These are phyloP conservation scores for Patella caerulea DNA, from an alignment of 2,888 invertebrate species.

Conservation along the genomic window DNA sequence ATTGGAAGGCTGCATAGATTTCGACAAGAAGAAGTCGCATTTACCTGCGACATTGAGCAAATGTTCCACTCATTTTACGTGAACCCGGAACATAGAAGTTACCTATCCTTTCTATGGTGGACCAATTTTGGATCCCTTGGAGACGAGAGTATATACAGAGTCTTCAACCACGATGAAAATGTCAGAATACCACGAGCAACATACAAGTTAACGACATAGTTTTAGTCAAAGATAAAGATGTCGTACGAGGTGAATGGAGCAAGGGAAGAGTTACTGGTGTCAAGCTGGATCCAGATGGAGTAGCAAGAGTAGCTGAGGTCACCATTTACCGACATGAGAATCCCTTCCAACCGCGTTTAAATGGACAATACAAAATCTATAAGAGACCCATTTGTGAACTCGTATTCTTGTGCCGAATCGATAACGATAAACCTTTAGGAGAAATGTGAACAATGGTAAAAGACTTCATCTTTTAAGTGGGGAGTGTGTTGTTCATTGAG, in stretches of 20 bases:
- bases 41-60: conserved; percentile 25
- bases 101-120: conserved; percentile 26
- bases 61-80: conserved; percentile 19
- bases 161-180: neutral
- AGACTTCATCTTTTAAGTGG: conserved; percentile 3
- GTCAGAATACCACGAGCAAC: neutral
- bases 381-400: neutral
- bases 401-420: neutral
- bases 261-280: neutral
- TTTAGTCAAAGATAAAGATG: no score
- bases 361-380: neutral
- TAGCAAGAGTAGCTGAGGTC: neutral
- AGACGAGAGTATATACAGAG: neutral
- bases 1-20: conserved; percentile 26
- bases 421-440: neutral
- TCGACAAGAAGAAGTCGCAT: conserved; percentile 22
- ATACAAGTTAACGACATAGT: no score
- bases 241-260: neutral
- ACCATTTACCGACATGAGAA: neutral
- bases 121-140: neutral
- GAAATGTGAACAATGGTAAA: neutral
- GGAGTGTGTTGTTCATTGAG: neutral
- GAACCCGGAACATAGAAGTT: conserved; percentile 19
- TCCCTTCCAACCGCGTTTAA: neutral
- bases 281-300: neutral